Evolutionary conservation across 2,888 invertebrate species (phyloP), one percentile per base, ranked within the genome.

Genomic region (Drosophila picticornis): DNA sequence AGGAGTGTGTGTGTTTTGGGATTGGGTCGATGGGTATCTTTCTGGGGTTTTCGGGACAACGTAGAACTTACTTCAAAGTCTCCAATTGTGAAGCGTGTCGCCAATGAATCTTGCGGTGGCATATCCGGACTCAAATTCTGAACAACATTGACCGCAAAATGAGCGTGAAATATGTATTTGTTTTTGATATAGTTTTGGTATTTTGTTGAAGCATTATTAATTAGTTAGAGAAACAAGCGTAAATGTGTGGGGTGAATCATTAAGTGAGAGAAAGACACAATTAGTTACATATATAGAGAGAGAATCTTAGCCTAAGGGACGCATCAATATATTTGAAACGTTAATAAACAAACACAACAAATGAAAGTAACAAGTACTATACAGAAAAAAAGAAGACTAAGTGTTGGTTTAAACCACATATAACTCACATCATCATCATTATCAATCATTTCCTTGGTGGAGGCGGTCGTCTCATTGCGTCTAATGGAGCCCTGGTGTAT

Each of bases 381-480:
- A 72, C 50, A 72, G 64, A 56, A 50, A 36, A 34, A 50, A 2
- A 31, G 4, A 38, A 11, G 29, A n/a, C 19, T 19, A n/a, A 25
- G 1, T 10, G 0, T n/a, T n/a, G 9, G 13, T 31, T 19, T 16
- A 58, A n/a, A 1, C n/a, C 43, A 31, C 25, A 16, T 10, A n/a
- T 36, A 31, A 96, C 97, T 96, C 93, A 97, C 97, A 93, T 98
- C 98, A 71, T 92, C 92, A 90, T 97, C 97, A 88, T 97, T 97
- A 78, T 96, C 97, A 94, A 98, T 97, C 98, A 98, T 98, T 93
- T 98, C 98, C 93, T 98, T 97, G 32, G 98, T 98, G 29, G 98
- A 98, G 16, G 97, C 97, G 0, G 98, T 98, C 36, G 98, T 98
- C 92, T 98, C 98, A 89, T 98, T 97, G 84, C 98, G 95, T 88